phyloP scores from a whole-genome alignment of 2,888 invertebrate species.

The Pristionchus fissidentatus region DNA sequence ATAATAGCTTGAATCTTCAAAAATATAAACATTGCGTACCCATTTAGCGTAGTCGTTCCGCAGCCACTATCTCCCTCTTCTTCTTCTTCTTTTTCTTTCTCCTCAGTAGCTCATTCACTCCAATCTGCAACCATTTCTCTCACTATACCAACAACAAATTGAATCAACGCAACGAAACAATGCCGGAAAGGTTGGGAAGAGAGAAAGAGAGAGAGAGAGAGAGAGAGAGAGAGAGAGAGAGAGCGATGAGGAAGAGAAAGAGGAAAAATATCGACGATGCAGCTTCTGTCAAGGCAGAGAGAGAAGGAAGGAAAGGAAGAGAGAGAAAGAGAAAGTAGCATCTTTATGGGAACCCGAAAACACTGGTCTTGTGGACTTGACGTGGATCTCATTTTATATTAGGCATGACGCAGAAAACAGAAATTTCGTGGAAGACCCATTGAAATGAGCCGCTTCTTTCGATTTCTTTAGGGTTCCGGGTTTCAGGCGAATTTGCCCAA shows the following conservation, averaged over 20 bases:
- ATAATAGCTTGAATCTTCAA: too few relatives aligned
- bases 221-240: slow-evolving; percentile 45
- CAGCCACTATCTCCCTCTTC: background rate
- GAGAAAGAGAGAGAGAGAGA: slow-evolving; percentile 51
- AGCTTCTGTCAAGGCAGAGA: slow-evolving; percentile 2
- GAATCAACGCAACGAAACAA: slow-evolving; percentile 31
- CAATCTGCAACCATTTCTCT: slow-evolving; percentile 21
- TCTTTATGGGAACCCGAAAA: slow-evolving; percentile 27
- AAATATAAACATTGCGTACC: background rate
- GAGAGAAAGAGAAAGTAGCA: slow-evolving; percentile 13
- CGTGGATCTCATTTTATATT: slow-evolving; percentile 37
- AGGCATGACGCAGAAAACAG: too few relatives aligned
- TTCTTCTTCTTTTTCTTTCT: too few relatives aligned
- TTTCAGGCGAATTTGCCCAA: too few relatives aligned
- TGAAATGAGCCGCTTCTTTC: too few relatives aligned
- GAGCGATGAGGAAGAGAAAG: slow-evolving; percentile 48
- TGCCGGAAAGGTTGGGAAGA: slow-evolving; percentile 43
- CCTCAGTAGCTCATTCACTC: background rate
- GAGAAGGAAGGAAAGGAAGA: slow-evolving; percentile 2
- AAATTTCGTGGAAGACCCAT: too few relatives aligned
- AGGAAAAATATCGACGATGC: slow-evolving; percentile 42
- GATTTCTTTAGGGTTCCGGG: too few relatives aligned
- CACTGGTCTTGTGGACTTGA: background rate
- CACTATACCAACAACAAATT: background rate
- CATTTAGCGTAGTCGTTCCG: slow-evolving; percentile 31